Percentiles rank a stretch among this genome's conserved stretches.
phyloP scores from a whole-genome alignment of 1,140 invertebrate species.

The Orius insidiosus region DNA sequence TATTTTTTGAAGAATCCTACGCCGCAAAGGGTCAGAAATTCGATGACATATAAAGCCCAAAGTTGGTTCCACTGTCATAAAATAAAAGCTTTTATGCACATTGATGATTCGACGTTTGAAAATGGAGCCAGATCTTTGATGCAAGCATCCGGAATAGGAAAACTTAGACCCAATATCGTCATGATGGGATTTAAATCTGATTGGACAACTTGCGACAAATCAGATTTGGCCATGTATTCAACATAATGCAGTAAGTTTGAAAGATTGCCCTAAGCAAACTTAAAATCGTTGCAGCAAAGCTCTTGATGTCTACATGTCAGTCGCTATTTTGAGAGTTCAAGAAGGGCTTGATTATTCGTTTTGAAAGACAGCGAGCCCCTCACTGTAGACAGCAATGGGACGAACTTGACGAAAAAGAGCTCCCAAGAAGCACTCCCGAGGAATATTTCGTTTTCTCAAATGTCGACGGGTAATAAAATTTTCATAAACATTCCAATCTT shows the following conservation, averaged over 20 bases:
- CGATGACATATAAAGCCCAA: conserved; percentile 40
- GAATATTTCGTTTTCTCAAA: conserved; percentile 42
- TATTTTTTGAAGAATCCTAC: conserved; percentile 28
- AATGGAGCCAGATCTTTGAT: conserved; percentile 51
- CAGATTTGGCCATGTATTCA: conserved; percentile 57
- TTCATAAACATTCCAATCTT: too few species aligned
- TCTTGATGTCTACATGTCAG: conserved; percentile 77
- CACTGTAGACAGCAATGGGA: conserved; percentile 15
- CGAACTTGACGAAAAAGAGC: conserved; percentile 11
- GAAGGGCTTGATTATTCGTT: conserved; percentile 59
- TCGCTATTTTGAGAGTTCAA: conserved; percentile 67
- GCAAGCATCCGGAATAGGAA: conserved; percentile 72
- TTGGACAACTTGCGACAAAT: conserved; percentile 56
- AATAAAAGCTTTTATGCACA: conserved; percentile 71
- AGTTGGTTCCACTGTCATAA: conserved; percentile 65
- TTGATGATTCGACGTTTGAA: conserved; percentile 63
- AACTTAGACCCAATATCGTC: conserved; percentile 75
- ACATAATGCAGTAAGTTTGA: conserved; percentile 72
- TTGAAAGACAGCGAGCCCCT: conserved; percentile 33
- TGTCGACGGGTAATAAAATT: conserved; percentile 36
- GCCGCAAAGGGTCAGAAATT: conserved; percentile 34
- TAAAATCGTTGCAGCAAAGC: conserved; percentile 49
- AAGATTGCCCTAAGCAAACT: background rate
- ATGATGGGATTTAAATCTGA: conserved; percentile 83
- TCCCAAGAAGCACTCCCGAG: conserved; percentile 27